phyloP scores from a whole-genome alignment of 1,140 invertebrate species.

The Drosophila parabipectinata region DNA sequence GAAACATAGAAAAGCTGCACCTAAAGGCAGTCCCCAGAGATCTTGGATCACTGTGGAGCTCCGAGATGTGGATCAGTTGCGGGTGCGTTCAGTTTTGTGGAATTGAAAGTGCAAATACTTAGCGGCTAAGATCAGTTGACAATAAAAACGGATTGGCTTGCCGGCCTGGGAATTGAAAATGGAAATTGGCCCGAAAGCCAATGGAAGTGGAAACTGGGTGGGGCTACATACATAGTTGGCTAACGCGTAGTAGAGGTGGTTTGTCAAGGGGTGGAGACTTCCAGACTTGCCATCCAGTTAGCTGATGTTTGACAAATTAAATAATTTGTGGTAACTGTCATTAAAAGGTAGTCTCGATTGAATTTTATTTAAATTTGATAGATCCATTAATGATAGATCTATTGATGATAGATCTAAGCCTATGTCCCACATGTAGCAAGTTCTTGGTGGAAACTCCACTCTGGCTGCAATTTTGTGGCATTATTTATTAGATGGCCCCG shows the following conservation, averaged over 20 bases:
- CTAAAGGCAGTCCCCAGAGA: constrained; percentile 30
- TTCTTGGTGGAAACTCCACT: constrained; percentile 16
- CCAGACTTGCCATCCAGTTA: constrained; percentile 11
- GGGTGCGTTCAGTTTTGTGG: constrained; percentile 41
- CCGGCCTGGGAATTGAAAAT: constrained; percentile 36
- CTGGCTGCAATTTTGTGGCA: constrained; percentile 26
- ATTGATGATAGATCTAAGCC: neutral
- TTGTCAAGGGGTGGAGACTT: constrained; percentile 31
- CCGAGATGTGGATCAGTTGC: constrained; percentile 29
- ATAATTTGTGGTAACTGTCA: constrained; percentile 17
- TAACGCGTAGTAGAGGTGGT: constrained; percentile 1
- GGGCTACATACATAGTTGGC: constrained; percentile 7
- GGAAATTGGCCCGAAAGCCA: constrained; percentile 39
- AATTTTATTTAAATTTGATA: neutral
- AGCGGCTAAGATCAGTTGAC: constrained; percentile 44
- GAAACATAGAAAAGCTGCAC: constrained; percentile 32
- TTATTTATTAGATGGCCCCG: constrained; percentile 80
- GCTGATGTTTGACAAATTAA: constrained; percentile 37
- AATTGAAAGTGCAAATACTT: constrained; percentile 62
- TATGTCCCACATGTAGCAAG: constrained; percentile 44
- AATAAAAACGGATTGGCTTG: constrained; percentile 45
- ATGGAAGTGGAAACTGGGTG: constrained; percentile 37
- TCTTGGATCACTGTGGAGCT: neutral
- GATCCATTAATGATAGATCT: neutral
- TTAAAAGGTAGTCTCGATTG: constrained; percentile 2